Base-by-base conservation (phyloP, 2,888 invertebrate genomes). In the Chromoteleia sp. region DNA sequence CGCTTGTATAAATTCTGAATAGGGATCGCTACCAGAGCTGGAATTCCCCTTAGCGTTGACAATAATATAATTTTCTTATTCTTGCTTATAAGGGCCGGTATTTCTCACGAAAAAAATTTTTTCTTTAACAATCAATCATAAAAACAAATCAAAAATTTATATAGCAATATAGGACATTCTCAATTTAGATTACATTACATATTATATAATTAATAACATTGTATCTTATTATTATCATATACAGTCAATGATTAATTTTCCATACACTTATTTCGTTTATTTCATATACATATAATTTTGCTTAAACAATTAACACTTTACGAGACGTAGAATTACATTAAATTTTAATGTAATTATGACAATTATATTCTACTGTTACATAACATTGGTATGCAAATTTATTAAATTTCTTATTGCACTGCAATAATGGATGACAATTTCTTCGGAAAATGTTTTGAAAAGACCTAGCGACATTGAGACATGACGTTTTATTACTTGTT, bases 11-110 rank as follows among this genome's bases (percentile, higher is more conserved):
- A 75, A 65, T 58, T 58, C 50, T 65, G 48, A 65, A 15, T 36
- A 50, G 74, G 65, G 30, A 14, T 30, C 33, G 58, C 74, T 63
- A 39, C 85, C 86, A 85, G 87, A 86, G 85, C 87, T 81, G 65
- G 48, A 71, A 65, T 77, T 73, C 63, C 74, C 71, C 67, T 48
- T 19, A 58, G 74, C 82, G 59, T 81, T 80, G 84, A 85, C 76
- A 73, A 71, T 80, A 83, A 83, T 83, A 84, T 84, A 58, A 70
- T 33, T 81, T 83, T 58, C 68, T 82, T 50, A 76, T 10, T 58
- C 7, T 75, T 33, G 58, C 67, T 33, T 58, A 59, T 8, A 48
- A 68, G 59, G 67, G 59, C 29, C 52, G 75, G 58, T 76, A 76
- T 59, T 68, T 52, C 48, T 65, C 39, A 12, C 63, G 19, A 63